Evolutionary conservation across 2,113 vertebrate genomes (phyloP).

Genomic region (Cygnus buccinator): DNA sequence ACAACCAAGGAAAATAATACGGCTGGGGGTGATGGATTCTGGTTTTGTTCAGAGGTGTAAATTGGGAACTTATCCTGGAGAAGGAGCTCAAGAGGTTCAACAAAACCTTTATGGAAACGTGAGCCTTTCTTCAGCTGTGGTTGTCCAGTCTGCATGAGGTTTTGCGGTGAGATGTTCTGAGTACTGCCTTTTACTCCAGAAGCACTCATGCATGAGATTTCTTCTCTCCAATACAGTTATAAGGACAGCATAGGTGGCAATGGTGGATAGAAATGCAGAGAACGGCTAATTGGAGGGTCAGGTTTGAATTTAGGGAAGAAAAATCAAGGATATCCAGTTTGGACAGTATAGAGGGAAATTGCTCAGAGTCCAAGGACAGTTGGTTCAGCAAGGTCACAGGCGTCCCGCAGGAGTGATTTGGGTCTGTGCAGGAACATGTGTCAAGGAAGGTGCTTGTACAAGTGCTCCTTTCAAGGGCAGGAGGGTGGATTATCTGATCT

Average conservation of each 20-base stretch:
- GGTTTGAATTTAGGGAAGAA: neutral
- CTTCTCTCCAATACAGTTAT: neutral
- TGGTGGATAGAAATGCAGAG: neutral
- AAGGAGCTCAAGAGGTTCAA: neutral
- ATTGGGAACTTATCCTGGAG: neutral
- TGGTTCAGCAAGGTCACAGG: neutral
- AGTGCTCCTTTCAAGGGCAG: neutral
- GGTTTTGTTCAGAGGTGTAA: conserved; percentile 41
- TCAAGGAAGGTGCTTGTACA: neutral
- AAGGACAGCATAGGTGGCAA: neutral
- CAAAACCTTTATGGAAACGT: neutral
- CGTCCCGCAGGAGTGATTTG: neutral
- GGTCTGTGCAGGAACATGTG: neutral
- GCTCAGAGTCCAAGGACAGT: neutral
- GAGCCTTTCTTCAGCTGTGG: neutral
- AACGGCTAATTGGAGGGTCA: neutral
- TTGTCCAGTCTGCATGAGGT: neutral
- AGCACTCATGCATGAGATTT: neutral
- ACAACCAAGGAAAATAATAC: conserved; percentile 24
- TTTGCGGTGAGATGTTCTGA: neutral
- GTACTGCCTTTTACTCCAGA: neutral
- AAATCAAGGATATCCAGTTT: neutral
- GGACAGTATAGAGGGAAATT: neutral
- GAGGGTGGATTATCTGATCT: neutral
- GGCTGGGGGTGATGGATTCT: conserved; percentile 7